Conservation (phyloP, 2,797 vertebrate genomes). For the Galago senegalensis region DNA sequence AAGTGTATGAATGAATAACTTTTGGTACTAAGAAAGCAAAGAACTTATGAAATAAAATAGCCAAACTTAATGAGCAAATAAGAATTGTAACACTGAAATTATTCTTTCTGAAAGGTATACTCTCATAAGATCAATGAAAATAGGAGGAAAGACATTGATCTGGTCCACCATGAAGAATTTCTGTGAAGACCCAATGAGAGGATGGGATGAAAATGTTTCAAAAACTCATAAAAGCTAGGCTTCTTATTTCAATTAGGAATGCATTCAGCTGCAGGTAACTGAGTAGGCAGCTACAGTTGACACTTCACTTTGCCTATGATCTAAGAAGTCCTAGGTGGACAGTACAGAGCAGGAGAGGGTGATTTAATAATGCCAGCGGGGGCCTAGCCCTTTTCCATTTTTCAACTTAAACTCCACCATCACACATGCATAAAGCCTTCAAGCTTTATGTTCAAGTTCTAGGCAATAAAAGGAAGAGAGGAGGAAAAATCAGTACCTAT, state of each 20-base stretch:
- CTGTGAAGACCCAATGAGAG: neutral
- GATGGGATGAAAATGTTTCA: neutral
- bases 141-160: neutral
- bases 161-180: neutral
- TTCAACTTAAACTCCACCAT: neutral
- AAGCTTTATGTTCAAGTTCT: neutral
- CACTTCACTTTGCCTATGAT: neutral
- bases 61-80: neutral
- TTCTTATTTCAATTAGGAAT: neutral
- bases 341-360: neutral
- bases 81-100: neutral
- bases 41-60: neutral
- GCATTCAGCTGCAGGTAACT: neutral
- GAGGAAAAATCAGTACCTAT: neutral
- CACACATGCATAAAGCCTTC: neutral
- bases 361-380: rapidly evolving
- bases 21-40: constrained; percentile 51
- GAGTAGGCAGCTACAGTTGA: too few relatives aligned
- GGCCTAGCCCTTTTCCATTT: neutral
- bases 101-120: neutral
- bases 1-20: neutral
- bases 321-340: neutral
- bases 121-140: neutral
- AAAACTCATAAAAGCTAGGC: neutral
- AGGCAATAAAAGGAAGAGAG: neutral